Evolutionary conservation across 2,888 invertebrate species (phyloP).

Genomic region (Galerucella pusilla): DNA sequence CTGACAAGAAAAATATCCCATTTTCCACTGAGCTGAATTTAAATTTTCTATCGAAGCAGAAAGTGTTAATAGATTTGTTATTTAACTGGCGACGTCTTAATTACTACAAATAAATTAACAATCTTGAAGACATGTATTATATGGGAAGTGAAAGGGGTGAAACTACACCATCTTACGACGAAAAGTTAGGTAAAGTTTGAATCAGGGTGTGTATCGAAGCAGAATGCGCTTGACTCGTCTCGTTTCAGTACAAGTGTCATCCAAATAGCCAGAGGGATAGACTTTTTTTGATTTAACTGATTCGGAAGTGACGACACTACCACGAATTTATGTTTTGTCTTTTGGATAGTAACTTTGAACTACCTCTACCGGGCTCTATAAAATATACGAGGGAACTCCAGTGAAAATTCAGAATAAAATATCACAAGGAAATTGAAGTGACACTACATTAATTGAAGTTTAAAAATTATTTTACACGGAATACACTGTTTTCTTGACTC

Average conservation of each 20-base stretch:
- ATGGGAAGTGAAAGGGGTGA: conserved; percentile 52
- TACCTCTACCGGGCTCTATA: neutral
- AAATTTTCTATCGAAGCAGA: neutral
- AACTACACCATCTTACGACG: conserved; percentile 35
- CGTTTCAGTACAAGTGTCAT: conserved; percentile 57
- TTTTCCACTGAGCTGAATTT: neutral
- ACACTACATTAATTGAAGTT: too few species aligned
- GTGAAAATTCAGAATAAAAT: neutral
- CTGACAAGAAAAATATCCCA: too few species aligned
- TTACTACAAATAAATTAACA: neutral
- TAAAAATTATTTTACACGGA: too few species aligned
- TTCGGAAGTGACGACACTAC: conserved; percentile 60
- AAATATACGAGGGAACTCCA: neutral
- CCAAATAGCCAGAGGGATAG: conserved; percentile 53
- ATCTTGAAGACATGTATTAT: conserved; percentile 4
- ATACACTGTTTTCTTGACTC: too few species aligned
- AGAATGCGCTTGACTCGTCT: conserved; percentile 53
- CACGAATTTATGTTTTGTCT: conserved; percentile 61
- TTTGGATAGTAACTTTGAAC: conserved; percentile 40
- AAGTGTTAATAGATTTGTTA: neutral
- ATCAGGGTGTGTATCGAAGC: conserved; percentile 59
- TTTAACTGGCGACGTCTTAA: conserved; percentile 1
- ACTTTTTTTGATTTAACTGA: conserved; percentile 61
- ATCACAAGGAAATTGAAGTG: too few species aligned
- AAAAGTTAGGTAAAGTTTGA: conserved; percentile 60